Evolutionary conservation across 2,113 vertebrate species (phyloP), one percentile per base, ranked within the genome.

Genomic region (Cavia porcellus): DNA sequence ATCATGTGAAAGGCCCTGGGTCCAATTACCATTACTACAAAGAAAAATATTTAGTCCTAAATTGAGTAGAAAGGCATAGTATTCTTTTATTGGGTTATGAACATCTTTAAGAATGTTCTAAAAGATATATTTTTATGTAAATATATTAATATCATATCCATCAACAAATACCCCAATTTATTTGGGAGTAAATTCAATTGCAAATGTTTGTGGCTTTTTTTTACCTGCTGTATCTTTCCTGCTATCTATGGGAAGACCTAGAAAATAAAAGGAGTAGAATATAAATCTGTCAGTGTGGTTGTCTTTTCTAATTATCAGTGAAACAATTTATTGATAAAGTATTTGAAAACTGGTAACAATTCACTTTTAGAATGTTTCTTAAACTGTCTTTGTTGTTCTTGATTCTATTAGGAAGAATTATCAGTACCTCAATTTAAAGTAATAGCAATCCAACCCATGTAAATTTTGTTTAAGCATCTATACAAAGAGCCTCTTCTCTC

Each of bases 381-480:
- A 90, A 96, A 57, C 82, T 61, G 84, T 52, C 68, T 95, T 90
- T 89, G 32, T 57, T 83, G 17, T 62, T 59, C 85, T 22, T 17
- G 14, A 87, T 77, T 90, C 22, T n/a, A 50, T 75, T 62, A 72
- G 25, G 24, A 90, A 83, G 52, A 89, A 90, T 79, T 84, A 89
- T 55, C 25, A 85, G 5, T 80, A 50, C 55, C 59, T 75, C 47
- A 22, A 89, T 75, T 74, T 95, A 89, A 88, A 86, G 57, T 6
- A 77, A 11, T 13, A 94, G 64, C 59, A 90, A n/a, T 80, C 30
- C 61, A 95, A 94, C 45, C n/a, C 22, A 81, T 55, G n/a, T 38
- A 95, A 35, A 57, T 90, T 81, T 92, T 90, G 22, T 52, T 79
- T 85, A 91, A 90, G 90, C 15, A 70, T 35, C 50, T 89, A 57